Base-by-base conservation (phyloP, 2,797 vertebrate genomes). In the Scleropages formosus region DNA sequence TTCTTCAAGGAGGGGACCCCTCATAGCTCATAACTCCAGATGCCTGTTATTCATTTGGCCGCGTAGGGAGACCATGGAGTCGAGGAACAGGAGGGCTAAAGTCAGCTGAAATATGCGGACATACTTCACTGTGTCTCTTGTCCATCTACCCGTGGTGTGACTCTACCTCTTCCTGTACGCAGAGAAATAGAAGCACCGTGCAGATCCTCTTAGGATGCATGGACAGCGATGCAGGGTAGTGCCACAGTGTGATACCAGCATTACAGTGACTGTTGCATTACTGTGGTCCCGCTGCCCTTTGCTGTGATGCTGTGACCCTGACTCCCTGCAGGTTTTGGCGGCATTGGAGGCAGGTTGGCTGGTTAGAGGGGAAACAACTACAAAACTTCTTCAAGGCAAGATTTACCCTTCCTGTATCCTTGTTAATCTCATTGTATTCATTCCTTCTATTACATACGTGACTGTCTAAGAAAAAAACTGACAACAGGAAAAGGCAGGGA, bases 321-420 rank as follows among this genome's bases (percentile, higher is more conserved):
- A 26, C 66, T 75, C 20, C n/a, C n/a, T n/a, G n/a, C n/a, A n/a
- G n/a, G n/a, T n/a, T 39, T 39, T 6, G 31, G 31, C 39, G 31
- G 6, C 31, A 2, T 6, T 6, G 31, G 2, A 39, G 31, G 31
- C 31, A 39, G 31, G 31, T 31, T 39, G 31, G 2, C 31, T 6
- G 31, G 6, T 83, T 79, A 76, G 1, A 68, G 75, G 75, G 67
- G 56, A 80, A 74, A 73, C 86, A 49, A 74, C 74, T 77, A 80
- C 77, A 84, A 82, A 84, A 81, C n/a, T 86, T 83, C 64, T 77
- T 70, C 77, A 70, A 80, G 75, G 65, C 76, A 77, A 24, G 63
- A 78, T 62, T 81, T 77, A 61, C 74, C 77, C 24, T 73, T 78
- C 58, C 67, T 77, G 77, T 74, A 67, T 68, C 27, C 16, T 20